Evolutionary conservation across 2,113 vertebrate species (phyloP).

Genomic region (Probosciger aterrimus): DNA sequence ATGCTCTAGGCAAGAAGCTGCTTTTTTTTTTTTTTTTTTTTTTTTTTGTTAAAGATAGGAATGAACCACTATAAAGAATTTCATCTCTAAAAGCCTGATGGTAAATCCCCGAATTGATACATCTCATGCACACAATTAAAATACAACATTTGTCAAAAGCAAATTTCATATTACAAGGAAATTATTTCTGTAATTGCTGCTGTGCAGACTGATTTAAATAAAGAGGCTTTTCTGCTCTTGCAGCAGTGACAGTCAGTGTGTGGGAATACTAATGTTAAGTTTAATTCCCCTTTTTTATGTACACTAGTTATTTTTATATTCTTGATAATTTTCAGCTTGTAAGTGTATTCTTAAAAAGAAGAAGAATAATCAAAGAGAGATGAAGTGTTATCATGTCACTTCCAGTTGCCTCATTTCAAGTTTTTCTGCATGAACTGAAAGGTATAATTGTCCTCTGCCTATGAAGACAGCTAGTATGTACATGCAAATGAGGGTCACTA

Average conservation of each 20-base stretch:
- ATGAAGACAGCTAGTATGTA: conserved; percentile 34
- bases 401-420: conserved; percentile 15
- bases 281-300: not conserved
- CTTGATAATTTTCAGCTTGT: not conserved
- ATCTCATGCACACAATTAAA: not conserved
- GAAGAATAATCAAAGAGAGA: not conserved
- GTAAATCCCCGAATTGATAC: not conserved
- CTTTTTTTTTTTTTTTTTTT: not conserved
- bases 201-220: not conserved
- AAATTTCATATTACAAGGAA: not conserved
- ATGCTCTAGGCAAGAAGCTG: not conserved
- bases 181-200: not conserved
- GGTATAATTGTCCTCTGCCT: conserved; percentile 36
- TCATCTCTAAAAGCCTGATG: not conserved
- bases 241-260: not conserved
- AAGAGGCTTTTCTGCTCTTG: not conserved
- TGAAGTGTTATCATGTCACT: not conserved
- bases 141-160: not conserved
- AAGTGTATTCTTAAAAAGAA: not conserved
- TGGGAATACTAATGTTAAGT: not conserved
- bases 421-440: conserved; percentile 19
- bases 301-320: not conserved
- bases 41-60: not conserved
- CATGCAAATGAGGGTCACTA: conserved; percentile 32
- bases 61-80: not conserved